A percentile compares a stretch with the other conserved stretches of the same genome.
Conservation (phyloP, 2,797 vertebrate species). For the Rhodeus uyekii region DNA sequence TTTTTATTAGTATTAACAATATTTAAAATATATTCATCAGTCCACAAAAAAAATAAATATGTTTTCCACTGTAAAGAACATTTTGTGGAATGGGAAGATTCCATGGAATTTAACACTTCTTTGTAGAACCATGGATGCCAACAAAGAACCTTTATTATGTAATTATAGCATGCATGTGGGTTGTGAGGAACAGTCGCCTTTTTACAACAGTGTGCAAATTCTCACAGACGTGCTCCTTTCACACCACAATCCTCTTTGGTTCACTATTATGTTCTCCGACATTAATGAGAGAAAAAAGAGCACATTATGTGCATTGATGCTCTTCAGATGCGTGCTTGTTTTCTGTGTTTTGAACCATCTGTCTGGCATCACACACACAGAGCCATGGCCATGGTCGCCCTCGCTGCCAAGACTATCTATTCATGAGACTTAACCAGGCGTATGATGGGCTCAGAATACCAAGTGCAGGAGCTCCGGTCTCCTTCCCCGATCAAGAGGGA, state of each 20-base stretch:
- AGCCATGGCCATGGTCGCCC: slow-evolving; percentile 84
- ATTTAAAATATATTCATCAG: too few species aligned
- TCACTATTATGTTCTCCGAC: slow-evolving; percentile 97
- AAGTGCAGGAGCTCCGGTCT: slow-evolving; percentile 81
- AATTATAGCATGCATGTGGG: slow-evolving; percentile 72
- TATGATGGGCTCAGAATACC: slow-evolving; percentile 93
- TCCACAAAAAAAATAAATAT: too few species aligned
- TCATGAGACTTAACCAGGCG: slow-evolving; percentile 96
- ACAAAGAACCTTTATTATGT: slow-evolving; percentile 56
- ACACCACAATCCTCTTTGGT: slow-evolving; percentile 98
- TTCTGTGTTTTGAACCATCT: slow-evolving; percentile 91
- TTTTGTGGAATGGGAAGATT: background rate
- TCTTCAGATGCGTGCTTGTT: slow-evolving; percentile 91
- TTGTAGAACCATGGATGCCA: background rate
- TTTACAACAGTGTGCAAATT: slow-evolving; percentile 84
- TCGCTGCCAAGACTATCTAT: slow-evolving; percentile 90
- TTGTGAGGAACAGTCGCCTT: slow-evolving; percentile 65
- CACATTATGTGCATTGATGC: slow-evolving; percentile 89
- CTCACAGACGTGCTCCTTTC: slow-evolving; percentile 91
- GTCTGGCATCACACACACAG: slow-evolving; percentile 73
- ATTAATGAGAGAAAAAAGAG: slow-evolving; percentile 92
- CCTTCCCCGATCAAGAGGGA: slow-evolving; percentile 37
- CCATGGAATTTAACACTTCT: background rate
- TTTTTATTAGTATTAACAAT: too few species aligned
- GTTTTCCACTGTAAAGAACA: background rate